Percentiles rank a stretch among this genome's conserved stretches.
phyloP scores from a whole-genome alignment of 2,888 invertebrate genomes.

The Proisotoma minuta region DNA sequence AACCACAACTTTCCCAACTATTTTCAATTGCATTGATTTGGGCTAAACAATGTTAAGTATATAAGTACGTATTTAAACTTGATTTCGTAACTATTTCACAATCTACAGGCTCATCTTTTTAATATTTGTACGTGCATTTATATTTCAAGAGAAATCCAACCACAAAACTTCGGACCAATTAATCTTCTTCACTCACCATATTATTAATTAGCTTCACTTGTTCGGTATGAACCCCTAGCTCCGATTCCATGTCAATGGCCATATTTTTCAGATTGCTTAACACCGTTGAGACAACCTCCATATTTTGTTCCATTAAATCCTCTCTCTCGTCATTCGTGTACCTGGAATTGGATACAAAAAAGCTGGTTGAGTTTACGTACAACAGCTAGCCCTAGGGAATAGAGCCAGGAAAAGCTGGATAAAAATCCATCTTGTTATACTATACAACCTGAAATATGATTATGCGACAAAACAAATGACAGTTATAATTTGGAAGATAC shows the following conservation, averaged over 20 bases:
- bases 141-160: no score
- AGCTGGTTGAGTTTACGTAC: no score
- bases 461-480: no score
- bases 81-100: background rate
- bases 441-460: no score
- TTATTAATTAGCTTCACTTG: conserved; percentile 32
- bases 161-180: background rate
- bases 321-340: conserved; percentile 22
- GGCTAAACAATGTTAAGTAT: background rate
- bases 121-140: background rate
- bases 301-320: conserved; percentile 29
- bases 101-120: background rate
- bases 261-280: conserved; percentile 26
- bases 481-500: no score
- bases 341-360: no score
- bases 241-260: conserved; percentile 33
- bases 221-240: conserved; percentile 29
- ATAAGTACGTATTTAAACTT: no score
- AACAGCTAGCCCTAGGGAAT: no score
- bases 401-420: no score
- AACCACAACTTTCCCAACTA: no score
- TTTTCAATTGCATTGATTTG: no score
- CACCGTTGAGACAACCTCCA: conserved; percentile 26
- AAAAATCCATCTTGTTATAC: no score
- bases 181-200: conserved; percentile 18